These are phyloP conservation scores for Cairina moschata DNA, from an alignment of 2,113 vertebrate species.

Conservation along the genomic window DNA sequence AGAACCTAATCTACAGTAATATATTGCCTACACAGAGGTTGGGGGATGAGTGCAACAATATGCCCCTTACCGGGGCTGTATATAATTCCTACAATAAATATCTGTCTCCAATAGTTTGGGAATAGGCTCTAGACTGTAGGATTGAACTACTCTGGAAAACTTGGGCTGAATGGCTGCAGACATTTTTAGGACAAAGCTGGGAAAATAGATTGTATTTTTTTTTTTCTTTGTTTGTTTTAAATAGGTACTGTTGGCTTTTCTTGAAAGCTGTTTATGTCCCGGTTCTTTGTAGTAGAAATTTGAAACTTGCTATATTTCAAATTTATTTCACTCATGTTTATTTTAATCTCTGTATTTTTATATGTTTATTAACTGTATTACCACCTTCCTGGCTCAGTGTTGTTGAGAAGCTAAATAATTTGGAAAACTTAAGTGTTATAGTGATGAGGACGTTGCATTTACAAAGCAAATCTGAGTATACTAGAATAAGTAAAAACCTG, in stretches of 20 bases:
- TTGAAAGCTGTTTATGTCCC: neutral
- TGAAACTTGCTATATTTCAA: neutral
- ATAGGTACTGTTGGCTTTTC: neutral
- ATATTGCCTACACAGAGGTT: neutral
- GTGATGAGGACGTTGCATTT: neutral
- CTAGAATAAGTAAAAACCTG: neutral
- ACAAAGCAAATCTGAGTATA: neutral
- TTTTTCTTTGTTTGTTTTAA: neutral
- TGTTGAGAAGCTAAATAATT: neutral
- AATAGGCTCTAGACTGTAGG: neutral
- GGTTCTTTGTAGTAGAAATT: neutral
- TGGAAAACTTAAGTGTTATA: neutral
- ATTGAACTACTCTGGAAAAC: neutral
- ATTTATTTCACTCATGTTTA: too few relatives aligned
- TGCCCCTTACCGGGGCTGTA: neutral
- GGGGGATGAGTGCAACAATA: neutral
- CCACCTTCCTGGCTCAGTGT: neutral
- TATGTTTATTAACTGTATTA: neutral
- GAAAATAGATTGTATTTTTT: neutral
- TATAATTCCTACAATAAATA: fast-evolving
- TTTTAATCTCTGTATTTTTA: neutral
- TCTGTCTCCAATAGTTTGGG: neutral
- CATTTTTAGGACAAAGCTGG: neutral
- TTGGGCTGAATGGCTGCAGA: neutral
- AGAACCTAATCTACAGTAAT: neutral